A percentile compares a stretch with the other conserved stretches of the same genome.
phyloP scores from a whole-genome alignment of 2,113 vertebrate genomes.

The Hippopotamus amphibius region DNA sequence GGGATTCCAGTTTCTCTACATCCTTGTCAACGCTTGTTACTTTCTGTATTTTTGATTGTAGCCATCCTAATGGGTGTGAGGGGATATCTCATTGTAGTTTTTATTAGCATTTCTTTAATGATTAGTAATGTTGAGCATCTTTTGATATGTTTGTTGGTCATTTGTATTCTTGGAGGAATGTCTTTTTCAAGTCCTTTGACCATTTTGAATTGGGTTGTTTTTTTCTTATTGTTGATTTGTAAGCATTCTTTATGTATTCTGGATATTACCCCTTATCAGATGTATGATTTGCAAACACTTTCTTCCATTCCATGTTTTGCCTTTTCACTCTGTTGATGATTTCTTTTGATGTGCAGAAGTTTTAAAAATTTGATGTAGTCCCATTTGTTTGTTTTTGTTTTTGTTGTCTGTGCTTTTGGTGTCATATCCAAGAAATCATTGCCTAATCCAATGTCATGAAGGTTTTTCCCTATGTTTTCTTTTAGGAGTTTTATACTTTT shows the following conservation, averaged over 20 bases:
- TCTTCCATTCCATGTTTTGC: background rate
- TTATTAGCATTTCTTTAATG: background rate
- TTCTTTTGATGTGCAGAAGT: background rate
- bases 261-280: background rate
- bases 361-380: background rate
- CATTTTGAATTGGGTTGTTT: background rate
- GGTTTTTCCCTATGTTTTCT: background rate
- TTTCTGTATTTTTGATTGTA: background rate
- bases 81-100: no score
- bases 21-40: background rate
- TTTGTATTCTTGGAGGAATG: background rate
- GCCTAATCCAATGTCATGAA: background rate
- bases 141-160: background rate
- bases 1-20: background rate
- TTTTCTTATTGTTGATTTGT: background rate
- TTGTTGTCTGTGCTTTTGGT: background rate
- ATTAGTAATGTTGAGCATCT: background rate
- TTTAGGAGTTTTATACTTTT: background rate
- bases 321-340: background rate
- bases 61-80: no score
- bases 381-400: background rate
- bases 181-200: background rate
- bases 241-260: background rate
- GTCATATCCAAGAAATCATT: background rate
- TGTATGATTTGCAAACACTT: background rate